These are phyloP conservation scores for Pammene fasciana DNA, from an alignment of 2,888 invertebrate genomes.

Conservation along the genomic window DNA sequence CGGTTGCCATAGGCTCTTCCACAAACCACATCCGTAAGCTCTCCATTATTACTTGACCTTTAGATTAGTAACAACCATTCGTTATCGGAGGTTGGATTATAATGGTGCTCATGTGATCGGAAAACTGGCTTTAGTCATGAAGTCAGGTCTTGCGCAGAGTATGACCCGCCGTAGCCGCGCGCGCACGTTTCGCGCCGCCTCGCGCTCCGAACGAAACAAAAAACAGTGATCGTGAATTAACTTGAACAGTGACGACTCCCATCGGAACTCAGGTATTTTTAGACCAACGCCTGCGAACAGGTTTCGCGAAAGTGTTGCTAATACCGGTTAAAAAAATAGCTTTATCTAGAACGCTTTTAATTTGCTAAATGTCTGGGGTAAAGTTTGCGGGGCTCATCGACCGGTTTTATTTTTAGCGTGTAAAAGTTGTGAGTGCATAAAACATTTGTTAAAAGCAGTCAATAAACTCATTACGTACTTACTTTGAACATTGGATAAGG, in stretches of 20 bases:
- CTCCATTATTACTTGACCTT: background rate
- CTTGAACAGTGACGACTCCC: constrained; percentile 57
- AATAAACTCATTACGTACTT: constrained; percentile 18
- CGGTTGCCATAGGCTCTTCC: constrained; percentile 1
- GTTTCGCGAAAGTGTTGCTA: constrained; percentile 66
- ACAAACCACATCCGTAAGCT: background rate
- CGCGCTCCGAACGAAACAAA: constrained; percentile 20
- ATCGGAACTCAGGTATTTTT: constrained; percentile 67
- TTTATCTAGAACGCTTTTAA: constrained; percentile 30
- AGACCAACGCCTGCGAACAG: constrained; percentile 60
- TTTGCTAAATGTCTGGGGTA: constrained; percentile 20
- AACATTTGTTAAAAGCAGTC: constrained; percentile 22
- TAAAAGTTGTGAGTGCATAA: constrained; percentile 24
- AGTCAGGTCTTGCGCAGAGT: constrained; percentile 24
- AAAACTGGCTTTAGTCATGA: background rate
- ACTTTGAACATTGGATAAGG: constrained; percentile 1
- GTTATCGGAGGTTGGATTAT: background rate
- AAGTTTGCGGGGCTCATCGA: constrained; percentile 5
- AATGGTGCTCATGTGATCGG: background rate
- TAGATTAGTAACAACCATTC: background rate
- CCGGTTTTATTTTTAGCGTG: constrained; percentile 24
- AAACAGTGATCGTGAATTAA: constrained; percentile 39
- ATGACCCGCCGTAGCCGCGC: constrained; percentile 46
- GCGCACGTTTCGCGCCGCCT: constrained; percentile 46
- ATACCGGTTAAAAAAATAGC: constrained; percentile 24